Evolutionary conservation across 2,113 vertebrate species (phyloP), one percentile per base, ranked within the genome.

Genomic region (Rallus limicola): DNA sequence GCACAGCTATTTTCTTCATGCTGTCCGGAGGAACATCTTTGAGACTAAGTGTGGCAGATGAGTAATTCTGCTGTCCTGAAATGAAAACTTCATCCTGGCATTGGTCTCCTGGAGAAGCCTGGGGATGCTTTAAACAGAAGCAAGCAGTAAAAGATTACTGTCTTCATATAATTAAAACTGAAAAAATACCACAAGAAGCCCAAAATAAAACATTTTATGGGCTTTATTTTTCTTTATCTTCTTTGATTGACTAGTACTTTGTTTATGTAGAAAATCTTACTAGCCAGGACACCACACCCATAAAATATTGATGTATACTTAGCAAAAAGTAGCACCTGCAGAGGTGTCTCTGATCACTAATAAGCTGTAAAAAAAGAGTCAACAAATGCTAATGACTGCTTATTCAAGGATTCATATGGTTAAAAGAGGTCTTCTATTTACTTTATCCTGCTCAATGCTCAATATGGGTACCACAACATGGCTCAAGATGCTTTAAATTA

Each of bases 51-150:
- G 97, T 96, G 81, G 97, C 94, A 96, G 98, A 88, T 6, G 97
- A 95, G 96, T 98, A 99, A 96, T 97, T 98, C 94, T 99, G 99
- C 86, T 98, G 98, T 88, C 98, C 99, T 26, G 98, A 97, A 97
- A 97, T 88, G 96, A 99, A 99, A 74, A 98, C 98, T 48, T 99
- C 99, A 91, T 99, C 99, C 97, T 99, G 98, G 85, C 97, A 97
- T 67, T 97, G 97, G 53, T 98, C 98, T 95, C 96, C 97, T 77
- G 96, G 48, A 93, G 96, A 90, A 91, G 94, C 85, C 93, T 97
- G 97, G 19, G 97, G 97, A 96, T 98, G 97, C 97, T 98, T 97
- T 88, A 95, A 95, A 94, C 50, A 82, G 88, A 94, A 90, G 20
- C 65, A 38, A 46, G 33, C 60, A 93, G 76, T 75, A 86, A 97